Conservation (phyloP, 2,113 vertebrate genomes). For the Xenopus borealis region DNA sequence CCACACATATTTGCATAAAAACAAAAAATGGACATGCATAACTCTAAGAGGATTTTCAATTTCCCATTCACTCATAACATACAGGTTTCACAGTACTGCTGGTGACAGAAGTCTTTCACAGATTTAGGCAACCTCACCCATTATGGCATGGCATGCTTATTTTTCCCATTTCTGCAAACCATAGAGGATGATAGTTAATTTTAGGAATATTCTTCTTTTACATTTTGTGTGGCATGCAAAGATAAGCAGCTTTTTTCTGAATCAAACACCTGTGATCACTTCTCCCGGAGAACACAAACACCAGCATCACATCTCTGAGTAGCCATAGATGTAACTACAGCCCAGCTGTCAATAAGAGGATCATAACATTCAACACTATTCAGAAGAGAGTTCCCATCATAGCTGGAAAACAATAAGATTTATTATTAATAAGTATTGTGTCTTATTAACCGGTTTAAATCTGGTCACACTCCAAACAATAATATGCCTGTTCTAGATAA, state of each 20-base stretch:
- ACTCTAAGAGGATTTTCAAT: neutral
- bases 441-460: no score
- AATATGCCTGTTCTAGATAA: no score
- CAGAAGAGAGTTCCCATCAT: slow-evolving; percentile 94
- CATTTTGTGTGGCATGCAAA: neutral
- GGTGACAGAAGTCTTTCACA: neutral
- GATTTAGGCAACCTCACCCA: no score
- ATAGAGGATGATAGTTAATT: neutral
- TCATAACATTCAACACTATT: slow-evolving; percentile 98
- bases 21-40: neutral
- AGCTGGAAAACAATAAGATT: slow-evolving; percentile 61
- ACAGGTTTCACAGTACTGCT: neutral
- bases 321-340: slow-evolving; percentile 96
- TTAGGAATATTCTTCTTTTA: neutral
- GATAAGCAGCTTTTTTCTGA: neutral
- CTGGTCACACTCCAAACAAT: no score
- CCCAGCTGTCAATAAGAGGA: slow-evolving; percentile 96
- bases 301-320: slow-evolving; percentile 96
- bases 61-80: neutral
- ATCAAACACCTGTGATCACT: slow-evolving; percentile 65
- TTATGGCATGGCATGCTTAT: neutral
- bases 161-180: neutral
- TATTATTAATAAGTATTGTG: no score
- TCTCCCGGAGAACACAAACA: slow-evolving; percentile 94
- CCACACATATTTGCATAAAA: neutral